A percentile compares a stretch with the other conserved stretches of the same genome.
phyloP scores from a whole-genome alignment of 2,113 vertebrate species.

The Platycercus adscitus region DNA sequence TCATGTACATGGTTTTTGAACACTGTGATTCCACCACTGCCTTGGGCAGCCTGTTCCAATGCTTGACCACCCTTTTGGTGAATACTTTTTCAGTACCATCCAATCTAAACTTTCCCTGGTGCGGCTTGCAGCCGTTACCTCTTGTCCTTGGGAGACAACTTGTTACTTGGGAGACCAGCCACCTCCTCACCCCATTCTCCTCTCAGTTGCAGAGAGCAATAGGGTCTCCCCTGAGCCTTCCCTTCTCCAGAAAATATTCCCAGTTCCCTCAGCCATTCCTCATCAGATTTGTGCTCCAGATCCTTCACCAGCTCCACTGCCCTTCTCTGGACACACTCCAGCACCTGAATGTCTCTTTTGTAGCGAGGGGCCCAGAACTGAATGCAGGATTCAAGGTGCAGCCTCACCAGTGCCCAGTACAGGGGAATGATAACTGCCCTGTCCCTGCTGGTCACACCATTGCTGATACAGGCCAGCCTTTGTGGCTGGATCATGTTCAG shows the following conservation, averaged over 20 bases:
- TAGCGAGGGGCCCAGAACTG: background rate
- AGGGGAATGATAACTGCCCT: background rate
- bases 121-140: background rate
- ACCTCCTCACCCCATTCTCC: background rate
- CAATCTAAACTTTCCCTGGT: background rate
- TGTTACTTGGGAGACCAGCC: background rate
- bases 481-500: background rate
- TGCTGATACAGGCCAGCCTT: background rate
- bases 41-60: background rate
- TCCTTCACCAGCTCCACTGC: background rate
- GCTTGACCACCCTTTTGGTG: background rate
- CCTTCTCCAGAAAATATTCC: background rate
- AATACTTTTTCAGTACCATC: background rate
- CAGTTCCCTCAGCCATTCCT: background rate
- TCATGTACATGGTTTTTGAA: background rate
- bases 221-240: background rate
- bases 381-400: background rate
- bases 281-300: background rate
- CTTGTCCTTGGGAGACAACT: background rate
- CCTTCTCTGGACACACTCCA: background rate
- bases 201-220: background rate
- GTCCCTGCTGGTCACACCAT: background rate
- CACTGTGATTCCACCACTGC: background rate
- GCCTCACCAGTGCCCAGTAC: background rate
- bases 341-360: background rate